phyloP scores from a whole-genome alignment of 1,140 invertebrate genomes.

The Scaptomyza graminum region DNA sequence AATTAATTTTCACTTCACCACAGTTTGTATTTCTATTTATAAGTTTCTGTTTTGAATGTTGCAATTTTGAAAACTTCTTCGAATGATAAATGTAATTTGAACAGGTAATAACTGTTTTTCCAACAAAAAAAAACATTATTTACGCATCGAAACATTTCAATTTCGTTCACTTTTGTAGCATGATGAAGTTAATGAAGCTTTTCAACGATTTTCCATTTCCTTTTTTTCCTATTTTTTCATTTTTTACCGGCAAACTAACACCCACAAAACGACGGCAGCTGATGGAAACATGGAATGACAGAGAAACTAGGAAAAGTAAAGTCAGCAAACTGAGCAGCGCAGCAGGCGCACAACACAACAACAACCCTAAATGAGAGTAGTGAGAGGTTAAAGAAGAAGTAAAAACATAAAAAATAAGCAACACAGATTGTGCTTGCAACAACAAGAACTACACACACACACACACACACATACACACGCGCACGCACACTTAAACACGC shows the following conservation, averaged over 20 bases:
- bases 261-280: conserved; percentile 37
- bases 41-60: no score
- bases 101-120: no score
- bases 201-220: neutral
- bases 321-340: conserved; percentile 40
- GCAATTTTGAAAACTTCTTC: no score
- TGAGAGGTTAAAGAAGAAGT: conserved; percentile 45
- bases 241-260: conserved; percentile 16
- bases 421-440: conserved; percentile 70
- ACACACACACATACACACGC: conserved; percentile 22
- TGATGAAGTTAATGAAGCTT: conserved; percentile 15
- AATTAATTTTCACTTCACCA: no score
- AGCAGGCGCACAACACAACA: conserved; percentile 41
- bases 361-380: conserved; percentile 60
- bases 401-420: conserved; percentile 66
- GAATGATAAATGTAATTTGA: no score
- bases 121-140: no score
- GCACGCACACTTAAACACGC: conserved; percentile 40
- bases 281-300: conserved; percentile 38
- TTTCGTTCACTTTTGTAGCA: conserved; percentile 1
- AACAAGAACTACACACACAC: conserved; percentile 62
- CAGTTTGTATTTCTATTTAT: no score
- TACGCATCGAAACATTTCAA: no score
- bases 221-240: neutral
- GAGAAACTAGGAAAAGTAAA: conserved; percentile 38